A percentile compares a stretch with the other conserved stretches of the same genome.
phyloP scores from a whole-genome alignment of 2,797 vertebrate genomes.

The Prunella strophiata region DNA sequence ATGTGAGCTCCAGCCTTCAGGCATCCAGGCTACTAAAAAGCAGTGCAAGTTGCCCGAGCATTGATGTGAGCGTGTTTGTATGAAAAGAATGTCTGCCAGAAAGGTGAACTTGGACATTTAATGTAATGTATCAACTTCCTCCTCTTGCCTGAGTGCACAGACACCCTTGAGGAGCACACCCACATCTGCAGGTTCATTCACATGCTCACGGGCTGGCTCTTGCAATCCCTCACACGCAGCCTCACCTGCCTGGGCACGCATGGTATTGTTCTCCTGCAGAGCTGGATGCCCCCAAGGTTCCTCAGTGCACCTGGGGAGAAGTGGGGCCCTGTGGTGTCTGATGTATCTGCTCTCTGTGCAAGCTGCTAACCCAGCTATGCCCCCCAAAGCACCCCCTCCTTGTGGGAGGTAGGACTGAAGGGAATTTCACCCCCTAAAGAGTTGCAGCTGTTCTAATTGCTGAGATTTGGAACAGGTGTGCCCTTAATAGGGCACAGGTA shows the following conservation, averaged over 20 bases:
- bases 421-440: too few relatives aligned
- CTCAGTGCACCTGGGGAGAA: rapidly evolving
- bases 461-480: too few relatives aligned
- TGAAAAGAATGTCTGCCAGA: neutral
- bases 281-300: rapidly evolving
- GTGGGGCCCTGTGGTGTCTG: neutral
- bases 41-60: rapidly evolving
- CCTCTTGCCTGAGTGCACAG: neutral
- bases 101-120: neutral
- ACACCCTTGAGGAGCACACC: neutral
- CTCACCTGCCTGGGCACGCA: neutral
- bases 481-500: too few relatives aligned
- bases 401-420: too few relatives aligned
- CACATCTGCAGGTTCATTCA: neutral
- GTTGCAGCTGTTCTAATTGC: too few relatives aligned
- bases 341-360: neutral
- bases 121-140: too few relatives aligned
- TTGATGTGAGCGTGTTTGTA: neutral
- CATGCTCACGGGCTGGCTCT: rapidly evolving
- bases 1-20: neutral
- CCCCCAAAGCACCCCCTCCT: neutral
- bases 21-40: neutral
- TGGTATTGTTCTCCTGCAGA: neutral
- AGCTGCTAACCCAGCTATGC: neutral
- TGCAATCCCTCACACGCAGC: neutral